Conservation (phyloP, 2,888 invertebrate species). For the Ferdinandea cuprea region DNA sequence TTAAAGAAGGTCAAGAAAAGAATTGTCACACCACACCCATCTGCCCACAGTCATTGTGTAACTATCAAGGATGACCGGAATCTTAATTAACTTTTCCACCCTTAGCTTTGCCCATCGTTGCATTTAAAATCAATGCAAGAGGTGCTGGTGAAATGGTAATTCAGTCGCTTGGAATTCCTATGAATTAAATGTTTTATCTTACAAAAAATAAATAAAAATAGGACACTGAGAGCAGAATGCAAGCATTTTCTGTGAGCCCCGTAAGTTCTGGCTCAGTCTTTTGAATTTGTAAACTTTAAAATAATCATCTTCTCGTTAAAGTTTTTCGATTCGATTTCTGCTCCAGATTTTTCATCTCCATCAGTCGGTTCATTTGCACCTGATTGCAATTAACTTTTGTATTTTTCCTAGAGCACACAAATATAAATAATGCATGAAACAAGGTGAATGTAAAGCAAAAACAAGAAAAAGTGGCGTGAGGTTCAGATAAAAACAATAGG, state of each 20-base stretch:
- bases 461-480: not conserved
- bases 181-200: too few species aligned
- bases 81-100: conserved; percentile 30
- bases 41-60: not conserved
- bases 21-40: not conserved
- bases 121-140: not conserved
- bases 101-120: not conserved
- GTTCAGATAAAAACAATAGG: not conserved
- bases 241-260: too few species aligned
- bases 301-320: not conserved
- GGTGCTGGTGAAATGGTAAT: too few species aligned
- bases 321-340: not conserved
- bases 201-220: too few species aligned
- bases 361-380: conserved; percentile 7
- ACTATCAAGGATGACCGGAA: conserved; percentile 18
- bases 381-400: conserved; percentile 31
- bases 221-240: too few species aligned
- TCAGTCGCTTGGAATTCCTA: too few species aligned
- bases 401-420: not conserved
- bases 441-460: not conserved
- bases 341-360: not conserved
- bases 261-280: not conserved
- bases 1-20: too few species aligned
- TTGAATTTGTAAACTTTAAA: not conserved
- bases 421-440: not conserved